phyloP scores from a whole-genome alignment of 2,113 vertebrate species.

The Prionailurus bengalensis region DNA sequence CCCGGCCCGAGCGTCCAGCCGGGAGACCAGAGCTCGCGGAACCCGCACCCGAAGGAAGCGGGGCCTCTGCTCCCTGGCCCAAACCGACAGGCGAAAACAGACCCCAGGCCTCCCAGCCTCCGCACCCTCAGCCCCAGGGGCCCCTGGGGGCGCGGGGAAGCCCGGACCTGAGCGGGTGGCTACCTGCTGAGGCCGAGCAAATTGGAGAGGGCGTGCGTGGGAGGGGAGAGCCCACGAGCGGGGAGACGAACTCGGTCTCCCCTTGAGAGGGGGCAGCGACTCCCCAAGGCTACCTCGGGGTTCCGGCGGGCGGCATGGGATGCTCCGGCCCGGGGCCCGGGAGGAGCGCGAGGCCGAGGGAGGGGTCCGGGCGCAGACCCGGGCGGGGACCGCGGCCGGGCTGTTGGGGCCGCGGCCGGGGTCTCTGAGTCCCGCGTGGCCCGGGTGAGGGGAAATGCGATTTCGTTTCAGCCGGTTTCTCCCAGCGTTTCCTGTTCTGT shows the following conservation, averaged over 20 bases:
- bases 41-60: background rate
- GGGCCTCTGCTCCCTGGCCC: background rate
- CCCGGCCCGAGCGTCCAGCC: constrained; percentile 74
- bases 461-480: constrained; percentile 70
- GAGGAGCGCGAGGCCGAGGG: background rate
- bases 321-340: background rate
- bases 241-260: background rate
- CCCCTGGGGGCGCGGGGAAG: background rate
- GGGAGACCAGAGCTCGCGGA: constrained; percentile 69
- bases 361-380: background rate
- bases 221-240: background rate
- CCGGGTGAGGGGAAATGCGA: background rate
- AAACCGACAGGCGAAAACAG: background rate
- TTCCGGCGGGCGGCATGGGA: background rate
- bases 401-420: background rate
- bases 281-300: constrained; percentile 5
- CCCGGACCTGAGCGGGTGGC: background rate
- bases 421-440: background rate
- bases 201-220: background rate
- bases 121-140: background rate
- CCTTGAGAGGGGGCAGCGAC: background rate
- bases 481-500: background rate
- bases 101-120: background rate
- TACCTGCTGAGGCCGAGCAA: background rate
- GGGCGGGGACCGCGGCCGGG: background rate